Evolutionary conservation across 2,797 vertebrate genomes (phyloP).

Genomic region (Rhynchotus rufescens): DNA sequence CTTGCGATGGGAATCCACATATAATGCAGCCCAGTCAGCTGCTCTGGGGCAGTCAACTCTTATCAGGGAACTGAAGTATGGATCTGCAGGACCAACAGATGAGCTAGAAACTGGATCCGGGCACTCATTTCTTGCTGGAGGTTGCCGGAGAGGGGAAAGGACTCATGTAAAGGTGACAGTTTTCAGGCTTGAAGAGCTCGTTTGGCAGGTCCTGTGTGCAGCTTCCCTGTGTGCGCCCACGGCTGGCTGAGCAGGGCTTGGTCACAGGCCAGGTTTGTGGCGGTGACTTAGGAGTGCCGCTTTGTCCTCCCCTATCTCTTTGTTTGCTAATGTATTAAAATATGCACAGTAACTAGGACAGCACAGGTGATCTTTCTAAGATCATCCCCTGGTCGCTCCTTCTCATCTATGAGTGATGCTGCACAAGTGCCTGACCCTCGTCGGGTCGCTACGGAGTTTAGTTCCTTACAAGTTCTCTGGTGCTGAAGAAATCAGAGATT

Average conservation of each 20-base stretch:
- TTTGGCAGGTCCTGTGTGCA: background rate
- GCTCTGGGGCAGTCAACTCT: fast-evolving
- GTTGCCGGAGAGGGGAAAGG: background rate
- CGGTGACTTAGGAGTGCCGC: background rate
- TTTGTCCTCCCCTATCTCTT: background rate
- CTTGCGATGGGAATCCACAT: background rate
- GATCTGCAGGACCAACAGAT: background rate
- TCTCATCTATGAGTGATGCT: background rate
- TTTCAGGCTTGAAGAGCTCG: background rate
- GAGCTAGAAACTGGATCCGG: background rate
- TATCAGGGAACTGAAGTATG: background rate
- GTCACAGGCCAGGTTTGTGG: background rate
- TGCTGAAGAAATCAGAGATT: background rate
- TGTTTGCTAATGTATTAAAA: background rate
- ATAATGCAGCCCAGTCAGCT: background rate
- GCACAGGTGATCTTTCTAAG: background rate
- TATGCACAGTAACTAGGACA: background rate
- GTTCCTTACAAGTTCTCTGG: background rate
- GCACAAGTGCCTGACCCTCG: background rate
- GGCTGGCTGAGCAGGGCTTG: background rate
- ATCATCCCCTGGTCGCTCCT: background rate
- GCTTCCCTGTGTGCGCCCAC: background rate
- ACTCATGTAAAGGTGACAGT: background rate
- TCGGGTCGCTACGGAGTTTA: background rate
- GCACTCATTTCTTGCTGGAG: background rate